Conservation (phyloP, 2,888 invertebrate species). For the Isoperla grammatica region DNA sequence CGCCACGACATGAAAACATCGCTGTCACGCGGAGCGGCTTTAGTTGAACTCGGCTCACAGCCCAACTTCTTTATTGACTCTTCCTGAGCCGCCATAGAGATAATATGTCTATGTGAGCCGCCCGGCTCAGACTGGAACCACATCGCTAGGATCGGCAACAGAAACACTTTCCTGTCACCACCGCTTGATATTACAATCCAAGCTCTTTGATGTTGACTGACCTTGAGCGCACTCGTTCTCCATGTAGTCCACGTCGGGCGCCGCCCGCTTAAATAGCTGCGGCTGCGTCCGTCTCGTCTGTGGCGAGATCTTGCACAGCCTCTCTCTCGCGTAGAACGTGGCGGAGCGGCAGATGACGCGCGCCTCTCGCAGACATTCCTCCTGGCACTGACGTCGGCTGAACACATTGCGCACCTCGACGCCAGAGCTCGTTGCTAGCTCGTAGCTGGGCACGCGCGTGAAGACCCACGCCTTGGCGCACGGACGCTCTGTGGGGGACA, state of each 20-base stretch:
- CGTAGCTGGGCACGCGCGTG: constrained; percentile 46
- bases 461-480: constrained; percentile 47
- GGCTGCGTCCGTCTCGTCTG: constrained; percentile 48
- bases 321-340: constrained; percentile 45
- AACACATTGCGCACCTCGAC: constrained; percentile 43
- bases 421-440: constrained; percentile 43
- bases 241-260: constrained; percentile 46
- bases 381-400: constrained; percentile 45
- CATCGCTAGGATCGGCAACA: too few relatives aligned
- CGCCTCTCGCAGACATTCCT: constrained; percentile 45
- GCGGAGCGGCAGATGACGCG: constrained; percentile 48
- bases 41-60: too few relatives aligned
- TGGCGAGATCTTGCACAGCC: constrained; percentile 45
- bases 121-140: too few relatives aligned
- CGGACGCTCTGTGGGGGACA: constrained; percentile 35
- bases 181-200: too few relatives aligned
- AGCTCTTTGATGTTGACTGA: too few relatives aligned
- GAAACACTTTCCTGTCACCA: too few relatives aligned
- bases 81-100: too few relatives aligned
- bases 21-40: too few relatives aligned
- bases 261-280: constrained; percentile 42
- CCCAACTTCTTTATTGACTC: too few relatives aligned
- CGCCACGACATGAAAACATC: too few relatives aligned
- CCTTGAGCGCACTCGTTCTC: constrained; percentile 51
- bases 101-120: too few relatives aligned